Conservation (phyloP, 2,888 invertebrate species). For the Drosophila dives region DNA sequence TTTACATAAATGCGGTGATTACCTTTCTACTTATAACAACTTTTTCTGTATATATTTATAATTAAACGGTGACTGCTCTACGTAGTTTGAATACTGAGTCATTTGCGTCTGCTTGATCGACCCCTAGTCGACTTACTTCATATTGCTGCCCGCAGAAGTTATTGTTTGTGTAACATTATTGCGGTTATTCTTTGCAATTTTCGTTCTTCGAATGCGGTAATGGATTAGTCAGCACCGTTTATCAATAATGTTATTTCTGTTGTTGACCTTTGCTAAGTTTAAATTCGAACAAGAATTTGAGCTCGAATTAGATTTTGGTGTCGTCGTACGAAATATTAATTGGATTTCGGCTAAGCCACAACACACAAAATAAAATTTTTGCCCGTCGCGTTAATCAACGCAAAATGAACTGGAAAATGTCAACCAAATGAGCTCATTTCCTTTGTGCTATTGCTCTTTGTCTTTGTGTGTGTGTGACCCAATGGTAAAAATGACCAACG, state of each 20-base stretch:
- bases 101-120: constrained; percentile 58
- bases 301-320: constrained; percentile 46
- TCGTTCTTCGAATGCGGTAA: constrained; percentile 5
- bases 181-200: constrained; percentile 35
- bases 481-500: constrained; percentile 49
- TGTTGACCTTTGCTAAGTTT: constrained; percentile 59
- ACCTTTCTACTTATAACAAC: neutral
- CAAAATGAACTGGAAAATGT: constrained; percentile 78
- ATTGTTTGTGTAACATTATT: constrained; percentile 55
- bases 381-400: constrained; percentile 67
- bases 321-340: constrained; percentile 70
- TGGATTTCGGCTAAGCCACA: constrained; percentile 48
- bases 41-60: neutral
- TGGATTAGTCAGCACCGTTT: constrained; percentile 59
- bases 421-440: constrained; percentile 78
- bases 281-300: constrained; percentile 37
- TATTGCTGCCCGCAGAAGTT: constrained; percentile 27
- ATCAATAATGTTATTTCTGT: constrained; percentile 14
- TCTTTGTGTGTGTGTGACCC: constrained; percentile 26
- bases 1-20: neutral
- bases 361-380: constrained; percentile 25
- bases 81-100: constrained; percentile 52
- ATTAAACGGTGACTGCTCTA: neutral
- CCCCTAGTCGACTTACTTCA: constrained; percentile 45
- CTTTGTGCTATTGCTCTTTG: constrained; percentile 28